phyloP scores from a whole-genome alignment of 2,113 vertebrate species.

The Lutjanus erythropterus region DNA sequence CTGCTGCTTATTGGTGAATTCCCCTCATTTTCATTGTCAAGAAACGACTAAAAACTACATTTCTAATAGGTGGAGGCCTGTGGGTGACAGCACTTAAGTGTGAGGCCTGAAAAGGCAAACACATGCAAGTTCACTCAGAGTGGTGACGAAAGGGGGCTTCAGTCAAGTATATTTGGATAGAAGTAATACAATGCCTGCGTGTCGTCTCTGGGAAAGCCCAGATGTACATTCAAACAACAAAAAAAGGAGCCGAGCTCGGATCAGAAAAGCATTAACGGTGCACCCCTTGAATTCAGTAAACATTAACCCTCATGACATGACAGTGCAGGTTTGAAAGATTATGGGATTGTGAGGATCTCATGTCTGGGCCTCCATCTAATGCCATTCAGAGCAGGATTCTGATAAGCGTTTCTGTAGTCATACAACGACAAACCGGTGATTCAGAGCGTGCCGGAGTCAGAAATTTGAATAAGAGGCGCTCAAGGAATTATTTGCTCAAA shows the following conservation, averaged over 20 bases:
- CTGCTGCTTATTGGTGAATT: constrained; percentile 50
- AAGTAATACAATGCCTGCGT: constrained; percentile 74
- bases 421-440: constrained; percentile 4
- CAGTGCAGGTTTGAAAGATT: constrained; percentile 77
- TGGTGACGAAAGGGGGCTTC: constrained; percentile 41
- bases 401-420: constrained; percentile 17
- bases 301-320: constrained; percentile 83
- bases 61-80: constrained; percentile 76
- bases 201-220: constrained; percentile 63
- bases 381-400: constrained; percentile 33
- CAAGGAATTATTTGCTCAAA: constrained; percentile 24
- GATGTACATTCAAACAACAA: constrained; percentile 88
- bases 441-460: constrained; percentile 29
- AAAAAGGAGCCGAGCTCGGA: constrained; percentile 79
- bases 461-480: constrained; percentile 61
- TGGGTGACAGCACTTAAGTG: constrained; percentile 82
- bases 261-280: constrained; percentile 85
- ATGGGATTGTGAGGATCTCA: constrained; percentile 10
- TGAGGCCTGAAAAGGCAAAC: constrained; percentile 75
- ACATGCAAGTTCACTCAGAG: constrained; percentile 62
- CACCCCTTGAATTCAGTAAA: constrained; percentile 85
- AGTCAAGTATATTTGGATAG: constrained; percentile 75
- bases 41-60: constrained; percentile 79
- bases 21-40: constrained; percentile 52
- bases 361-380: constrained; percentile 27